These are phyloP conservation scores for Crocallis elinguaria DNA, from an alignment of 2,888 invertebrate species.

Conservation along the genomic window DNA sequence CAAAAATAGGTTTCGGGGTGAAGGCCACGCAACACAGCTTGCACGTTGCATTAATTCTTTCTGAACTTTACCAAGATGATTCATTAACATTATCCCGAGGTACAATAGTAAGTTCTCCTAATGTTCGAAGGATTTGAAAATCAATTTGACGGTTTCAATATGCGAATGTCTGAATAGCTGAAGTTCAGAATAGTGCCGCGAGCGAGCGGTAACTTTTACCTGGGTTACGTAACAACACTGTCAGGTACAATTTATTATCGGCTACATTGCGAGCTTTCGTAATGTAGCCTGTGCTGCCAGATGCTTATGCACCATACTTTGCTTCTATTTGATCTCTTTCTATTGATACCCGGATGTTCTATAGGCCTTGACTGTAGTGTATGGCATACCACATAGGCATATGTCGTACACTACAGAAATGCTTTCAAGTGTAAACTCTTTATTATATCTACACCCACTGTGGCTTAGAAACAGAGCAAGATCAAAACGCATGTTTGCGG, in stretches of 20 bases:
- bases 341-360: slow-evolving; percentile 53
- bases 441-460: neutral
- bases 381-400: slow-evolving; percentile 19
- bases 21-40: slow-evolving; percentile 55
- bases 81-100: slow-evolving; percentile 22
- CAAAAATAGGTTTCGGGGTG: slow-evolving; percentile 70
- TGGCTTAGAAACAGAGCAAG: slow-evolving; percentile 9
- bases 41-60: slow-evolving; percentile 42
- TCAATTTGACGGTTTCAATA: slow-evolving; percentile 24
- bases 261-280: slow-evolving; percentile 78
- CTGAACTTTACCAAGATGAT: slow-evolving; percentile 33
- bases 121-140: slow-evolving; percentile 18
- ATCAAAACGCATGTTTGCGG: slow-evolving; percentile 5
- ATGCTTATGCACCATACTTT: slow-evolving; percentile 58
- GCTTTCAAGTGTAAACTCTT: neutral
- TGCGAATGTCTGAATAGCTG: slow-evolving; percentile 49
- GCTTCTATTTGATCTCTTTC: slow-evolving; percentile 55
- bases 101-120: slow-evolving; percentile 30
- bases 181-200: slow-evolving; percentile 72
- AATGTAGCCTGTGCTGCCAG: slow-evolving; percentile 70
- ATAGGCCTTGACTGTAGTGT: slow-evolving; percentile 22
- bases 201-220: slow-evolving; percentile 80
- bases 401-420: neutral
- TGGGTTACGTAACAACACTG: slow-evolving; percentile 73
- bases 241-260: slow-evolving; percentile 80